Evolutionary conservation across 2,888 invertebrate species (phyloP), one percentile per base, ranked within the genome.

Genomic region (Micropterix aruncella): DNA sequence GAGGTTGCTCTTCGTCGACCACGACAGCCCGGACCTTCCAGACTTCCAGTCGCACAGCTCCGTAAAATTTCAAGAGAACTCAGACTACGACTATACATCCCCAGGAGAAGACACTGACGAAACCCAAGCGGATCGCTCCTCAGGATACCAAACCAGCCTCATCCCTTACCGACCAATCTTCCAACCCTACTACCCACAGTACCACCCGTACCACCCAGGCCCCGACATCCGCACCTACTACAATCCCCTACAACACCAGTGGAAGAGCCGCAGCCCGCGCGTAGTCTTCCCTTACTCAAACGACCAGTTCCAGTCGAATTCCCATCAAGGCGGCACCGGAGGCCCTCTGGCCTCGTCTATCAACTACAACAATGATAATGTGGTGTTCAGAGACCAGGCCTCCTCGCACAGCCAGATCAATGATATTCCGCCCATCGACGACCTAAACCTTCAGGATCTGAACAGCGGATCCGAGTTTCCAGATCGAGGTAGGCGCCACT

Each of bases 371-470:
- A 61, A 58, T 43, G 70, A 71, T 54, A 71, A 70, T 57, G 67
- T 71, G 1, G 67, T 70, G 62, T 70, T 67, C 52, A 72, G 77
- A 56, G 78, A 78, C 51, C 77, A 74, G 55, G 27, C 27, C 27
- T 27, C 12, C 27, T 4, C 12, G 12, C 75, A 68, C 57, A 75
- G 77, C 51, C 76, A 74, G 50, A 57, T 74, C 43, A 76, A 73
- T 50, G 77, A 78, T 47, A 58, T 77, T 41, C 68, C 70, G 0
- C 60, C 66, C 18, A 62, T 71, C 18, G 77, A 77, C 51, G 77
- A 78, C 17, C 71, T 72, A 49, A 73, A 69, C 48, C 58, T 81
- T 38, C 83, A 83, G 64, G 82, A 83, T 54, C 63, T 77, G 44
- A 70, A 64, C 5, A 66, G 71, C 9, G 74, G 70, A 5, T 62